A percentile compares a stretch with the other conserved stretches of the same genome.
Conservation (phyloP, 2,113 vertebrate species). For the Myodes glareolus region DNA sequence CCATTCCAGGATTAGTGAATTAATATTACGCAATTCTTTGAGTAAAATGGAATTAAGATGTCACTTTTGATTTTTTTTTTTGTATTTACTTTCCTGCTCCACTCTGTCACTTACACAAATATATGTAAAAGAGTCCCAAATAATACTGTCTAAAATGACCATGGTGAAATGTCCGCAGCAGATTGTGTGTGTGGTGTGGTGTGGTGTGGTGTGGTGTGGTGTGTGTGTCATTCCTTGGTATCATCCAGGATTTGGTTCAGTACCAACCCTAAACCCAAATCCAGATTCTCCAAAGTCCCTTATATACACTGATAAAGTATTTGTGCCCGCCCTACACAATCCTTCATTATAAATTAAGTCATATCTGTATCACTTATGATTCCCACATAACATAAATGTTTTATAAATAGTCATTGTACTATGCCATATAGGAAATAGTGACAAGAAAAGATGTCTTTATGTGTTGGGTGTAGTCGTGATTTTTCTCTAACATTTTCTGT, state of each 20-base stretch:
- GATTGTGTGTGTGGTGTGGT: background rate
- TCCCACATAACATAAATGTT: background rate
- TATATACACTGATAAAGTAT: background rate
- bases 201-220: too few species aligned
- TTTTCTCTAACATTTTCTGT: background rate
- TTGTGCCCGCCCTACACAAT: too few species aligned
- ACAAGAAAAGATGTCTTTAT: background rate
- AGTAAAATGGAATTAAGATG: constrained; percentile 47
- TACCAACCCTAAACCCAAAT: background rate
- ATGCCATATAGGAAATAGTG: background rate
- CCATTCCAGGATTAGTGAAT: constrained; percentile 34
- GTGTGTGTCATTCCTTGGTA: background rate
- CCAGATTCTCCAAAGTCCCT: background rate
- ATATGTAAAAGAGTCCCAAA: background rate
- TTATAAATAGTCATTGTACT: background rate
- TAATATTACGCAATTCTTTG: constrained; percentile 8
- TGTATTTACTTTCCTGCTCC: constrained; percentile 55
- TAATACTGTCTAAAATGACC: background rate
- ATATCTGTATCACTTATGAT: background rate
- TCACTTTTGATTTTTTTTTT: constrained; percentile 73
- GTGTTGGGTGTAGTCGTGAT: background rate
- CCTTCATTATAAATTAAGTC: background rate
- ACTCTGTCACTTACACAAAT: background rate
- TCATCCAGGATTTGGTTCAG: background rate
- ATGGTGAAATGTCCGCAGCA: background rate